Conservation (phyloP, 2,797 vertebrate genomes). For the Pangasius sanitwongsei region DNA sequence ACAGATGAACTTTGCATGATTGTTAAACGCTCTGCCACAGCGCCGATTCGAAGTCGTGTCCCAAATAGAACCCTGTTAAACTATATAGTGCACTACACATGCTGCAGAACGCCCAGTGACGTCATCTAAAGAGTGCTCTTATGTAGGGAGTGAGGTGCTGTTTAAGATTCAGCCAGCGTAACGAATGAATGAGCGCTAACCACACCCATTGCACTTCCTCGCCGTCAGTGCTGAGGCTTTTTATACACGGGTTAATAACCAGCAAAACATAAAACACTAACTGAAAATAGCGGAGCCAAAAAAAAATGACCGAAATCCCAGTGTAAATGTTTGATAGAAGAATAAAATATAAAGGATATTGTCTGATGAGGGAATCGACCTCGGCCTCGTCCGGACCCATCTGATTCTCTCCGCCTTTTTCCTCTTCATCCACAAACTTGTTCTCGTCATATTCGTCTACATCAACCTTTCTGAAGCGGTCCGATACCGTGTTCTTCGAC, state of each 20-base stretch:
- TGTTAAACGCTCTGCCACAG: background rate
- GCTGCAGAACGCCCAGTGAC: background rate
- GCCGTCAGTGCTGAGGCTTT: background rate
- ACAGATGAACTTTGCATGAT: background rate
- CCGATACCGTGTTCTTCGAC: conserved; percentile 89
- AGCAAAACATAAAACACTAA: too few relatives aligned
- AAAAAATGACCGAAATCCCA: background rate
- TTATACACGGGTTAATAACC: background rate
- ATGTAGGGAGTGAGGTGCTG: background rate
- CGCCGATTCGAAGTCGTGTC: background rate
- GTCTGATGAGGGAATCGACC: conserved; percentile 93
- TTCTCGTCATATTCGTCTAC: conserved; percentile 98
- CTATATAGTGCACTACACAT: background rate
- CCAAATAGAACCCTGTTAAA: background rate
- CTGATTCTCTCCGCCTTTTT: conserved; percentile 89
- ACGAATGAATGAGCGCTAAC: conserved; percentile 33
- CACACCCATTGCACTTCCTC: conserved; percentile 37
- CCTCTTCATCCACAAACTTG: conserved; percentile 97
- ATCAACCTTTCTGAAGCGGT: conserved; percentile 92
- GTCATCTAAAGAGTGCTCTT: background rate
- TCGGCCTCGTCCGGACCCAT: conserved; percentile 92
- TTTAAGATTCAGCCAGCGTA: conserved; percentile 3
- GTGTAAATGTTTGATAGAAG: background rate
- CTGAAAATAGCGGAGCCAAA: background rate
- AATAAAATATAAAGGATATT: conserved; percentile 84